phyloP scores from a whole-genome alignment of 2,113 vertebrate species.

The Myiozetetes cayanensis region DNA sequence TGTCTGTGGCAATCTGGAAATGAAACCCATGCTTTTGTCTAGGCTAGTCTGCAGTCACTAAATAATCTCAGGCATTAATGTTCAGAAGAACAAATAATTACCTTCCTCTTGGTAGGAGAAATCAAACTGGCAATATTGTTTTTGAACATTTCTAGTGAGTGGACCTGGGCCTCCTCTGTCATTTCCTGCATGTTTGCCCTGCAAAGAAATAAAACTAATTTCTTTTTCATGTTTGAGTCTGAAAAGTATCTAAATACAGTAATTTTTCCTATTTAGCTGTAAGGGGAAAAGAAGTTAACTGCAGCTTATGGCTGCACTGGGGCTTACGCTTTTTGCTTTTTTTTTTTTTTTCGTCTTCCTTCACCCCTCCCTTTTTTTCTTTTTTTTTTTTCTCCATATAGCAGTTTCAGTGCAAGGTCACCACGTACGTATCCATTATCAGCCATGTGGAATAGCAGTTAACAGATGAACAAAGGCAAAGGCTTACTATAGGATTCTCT shows the following conservation, averaged over 20 bases:
- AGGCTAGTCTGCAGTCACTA: neutral
- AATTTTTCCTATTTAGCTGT: neutral
- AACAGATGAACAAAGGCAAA: slow-evolving; percentile 53
- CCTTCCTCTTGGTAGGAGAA: neutral
- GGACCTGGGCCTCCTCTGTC: neutral
- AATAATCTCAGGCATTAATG: neutral
- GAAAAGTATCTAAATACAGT: neutral
- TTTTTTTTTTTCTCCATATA: neutral
- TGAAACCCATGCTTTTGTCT: neutral
- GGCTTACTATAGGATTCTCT: slow-evolving; percentile 21
- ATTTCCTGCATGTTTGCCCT: neutral
- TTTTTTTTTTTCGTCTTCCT: neutral
- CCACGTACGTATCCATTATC: slow-evolving; percentile 24
- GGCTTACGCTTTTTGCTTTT: neutral
- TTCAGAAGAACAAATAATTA: slow-evolving; percentile 21
- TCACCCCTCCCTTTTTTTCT: too few species aligned
- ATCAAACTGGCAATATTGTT: neutral
- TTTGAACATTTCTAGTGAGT: neutral
- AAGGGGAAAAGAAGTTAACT: neutral
- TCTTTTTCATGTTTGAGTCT: neutral
- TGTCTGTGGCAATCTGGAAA: neutral
- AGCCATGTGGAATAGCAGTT: slow-evolving; percentile 35
- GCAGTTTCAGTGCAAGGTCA: slow-evolving; percentile 53
- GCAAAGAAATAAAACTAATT: neutral
- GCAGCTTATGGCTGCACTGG: neutral